These are phyloP conservation scores for Myotis brandtii DNA, from an alignment of 2,113 vertebrate species.

Conservation along the genomic window DNA sequence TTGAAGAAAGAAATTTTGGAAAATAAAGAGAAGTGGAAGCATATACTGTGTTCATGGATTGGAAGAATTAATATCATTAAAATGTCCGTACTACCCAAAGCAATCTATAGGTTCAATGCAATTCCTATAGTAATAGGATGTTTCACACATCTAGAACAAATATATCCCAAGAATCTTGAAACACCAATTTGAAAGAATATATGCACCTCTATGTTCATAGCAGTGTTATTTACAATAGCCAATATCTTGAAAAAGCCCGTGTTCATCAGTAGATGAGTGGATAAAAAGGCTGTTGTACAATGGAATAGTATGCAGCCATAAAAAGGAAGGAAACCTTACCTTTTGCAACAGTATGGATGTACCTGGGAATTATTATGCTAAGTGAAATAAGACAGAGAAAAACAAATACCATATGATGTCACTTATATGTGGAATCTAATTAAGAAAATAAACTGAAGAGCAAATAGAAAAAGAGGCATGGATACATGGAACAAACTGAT, in stretches of 20 bases:
- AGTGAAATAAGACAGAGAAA: not conserved
- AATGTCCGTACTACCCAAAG: too few species aligned
- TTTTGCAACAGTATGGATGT: not conserved
- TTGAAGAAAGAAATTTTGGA: too few species aligned
- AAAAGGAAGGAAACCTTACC: not conserved
- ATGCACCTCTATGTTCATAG: not conserved
- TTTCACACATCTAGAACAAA: not conserved
- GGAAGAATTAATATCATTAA: too few species aligned
- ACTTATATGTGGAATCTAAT: not conserved
- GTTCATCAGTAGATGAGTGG: not conserved
- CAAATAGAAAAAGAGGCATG: not conserved
- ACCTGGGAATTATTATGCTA: not conserved
- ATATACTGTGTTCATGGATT: too few species aligned
- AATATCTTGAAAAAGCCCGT: not conserved
- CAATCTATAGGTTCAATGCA: too few species aligned
- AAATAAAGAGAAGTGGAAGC: too few species aligned
- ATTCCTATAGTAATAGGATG: too few species aligned
- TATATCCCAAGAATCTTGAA: not conserved
- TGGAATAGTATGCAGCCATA: not conserved
- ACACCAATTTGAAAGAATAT: not conserved
- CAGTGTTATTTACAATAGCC: not conserved
- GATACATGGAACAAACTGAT: not conserved
- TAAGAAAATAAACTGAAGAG: not conserved
- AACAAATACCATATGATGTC: not conserved
- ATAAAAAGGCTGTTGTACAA: not conserved